A percentile compares a stretch with the other conserved stretches of the same genome.
Conservation (phyloP, 1,140 invertebrate genomes). For the Lasioglossum baleicum region DNA sequence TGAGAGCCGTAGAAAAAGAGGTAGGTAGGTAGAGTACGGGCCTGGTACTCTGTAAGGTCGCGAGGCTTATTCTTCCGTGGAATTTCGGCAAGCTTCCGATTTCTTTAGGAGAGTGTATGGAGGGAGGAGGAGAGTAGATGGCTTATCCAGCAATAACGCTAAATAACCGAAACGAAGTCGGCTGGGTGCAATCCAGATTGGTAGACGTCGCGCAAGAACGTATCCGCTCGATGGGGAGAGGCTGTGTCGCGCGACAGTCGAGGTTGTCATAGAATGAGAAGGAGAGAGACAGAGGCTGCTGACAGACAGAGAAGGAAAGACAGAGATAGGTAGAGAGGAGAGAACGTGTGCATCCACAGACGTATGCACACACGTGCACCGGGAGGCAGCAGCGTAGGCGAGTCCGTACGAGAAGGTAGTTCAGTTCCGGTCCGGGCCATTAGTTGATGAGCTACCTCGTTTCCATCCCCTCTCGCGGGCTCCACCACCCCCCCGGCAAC, state of each 20-base stretch:
- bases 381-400: constrained; percentile 45
- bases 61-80: neutral
- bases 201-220: constrained; percentile 36
- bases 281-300: neutral
- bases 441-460: constrained; percentile 79
- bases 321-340: neutral
- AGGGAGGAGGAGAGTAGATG: neutral
- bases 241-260: neutral
- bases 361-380: constrained; percentile 51
- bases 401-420: constrained; percentile 66
- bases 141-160: constrained; percentile 43
- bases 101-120: neutral
- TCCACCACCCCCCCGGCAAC: constrained; percentile 5
- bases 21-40: neutral
- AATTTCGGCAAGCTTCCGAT: neutral
- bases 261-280: neutral
- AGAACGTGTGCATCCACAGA: constrained; percentile 39
- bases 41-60: neutral
- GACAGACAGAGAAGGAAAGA: too few relatives aligned
- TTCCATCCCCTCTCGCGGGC: constrained; percentile 54
- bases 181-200: constrained; percentile 31
- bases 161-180: constrained; percentile 45
- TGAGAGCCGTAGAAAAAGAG: neutral
- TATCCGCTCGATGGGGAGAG: constrained; percentile 41
- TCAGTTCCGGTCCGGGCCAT: constrained; percentile 79